phyloP scores from a whole-genome alignment of 2,888 invertebrate species.

The Melitaea athalia region DNA sequence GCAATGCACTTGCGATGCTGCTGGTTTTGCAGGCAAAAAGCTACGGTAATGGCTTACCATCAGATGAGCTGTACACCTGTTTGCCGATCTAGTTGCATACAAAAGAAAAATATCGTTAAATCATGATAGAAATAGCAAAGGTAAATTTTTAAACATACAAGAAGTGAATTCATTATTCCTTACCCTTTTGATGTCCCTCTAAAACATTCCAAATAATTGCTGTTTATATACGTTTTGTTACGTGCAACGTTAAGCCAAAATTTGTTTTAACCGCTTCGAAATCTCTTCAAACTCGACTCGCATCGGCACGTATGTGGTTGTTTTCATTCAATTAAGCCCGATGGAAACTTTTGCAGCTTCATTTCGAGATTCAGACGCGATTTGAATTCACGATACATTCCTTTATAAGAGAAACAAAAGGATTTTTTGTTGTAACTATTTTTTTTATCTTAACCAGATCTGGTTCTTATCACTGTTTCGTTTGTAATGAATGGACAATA shows the following conservation, averaged over 20 bases:
- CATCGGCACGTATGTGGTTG: constrained; percentile 37
- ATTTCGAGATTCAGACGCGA: constrained; percentile 32
- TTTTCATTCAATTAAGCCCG: constrained; percentile 43
- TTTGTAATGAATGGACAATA: no score
- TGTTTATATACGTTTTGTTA: background rate
- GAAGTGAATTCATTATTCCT: background rate
- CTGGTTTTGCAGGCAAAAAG: no score
- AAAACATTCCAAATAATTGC: background rate
- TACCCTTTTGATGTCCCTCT: background rate
- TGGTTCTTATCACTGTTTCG: no score
- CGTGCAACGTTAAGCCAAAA: constrained; percentile 4
- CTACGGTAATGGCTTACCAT: no score
- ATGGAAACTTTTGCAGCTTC: constrained; percentile 40
- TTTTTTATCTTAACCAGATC: background rate
- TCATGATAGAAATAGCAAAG: background rate
- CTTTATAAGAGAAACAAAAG: background rate
- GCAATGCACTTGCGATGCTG: no score
- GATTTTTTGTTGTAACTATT: background rate
- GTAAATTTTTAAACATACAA: background rate
- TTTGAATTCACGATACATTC: constrained; percentile 18
- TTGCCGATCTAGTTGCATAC: no score
- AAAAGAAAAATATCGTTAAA: no score
- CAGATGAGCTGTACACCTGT: no score
- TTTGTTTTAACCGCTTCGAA: constrained; percentile 25
- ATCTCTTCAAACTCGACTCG: constrained; percentile 15